A percentile compares a stretch with the other conserved stretches of the same genome.
Evolutionary conservation across 2,888 invertebrate species (phyloP).

Genomic region (Erebia aethiops): DNA sequence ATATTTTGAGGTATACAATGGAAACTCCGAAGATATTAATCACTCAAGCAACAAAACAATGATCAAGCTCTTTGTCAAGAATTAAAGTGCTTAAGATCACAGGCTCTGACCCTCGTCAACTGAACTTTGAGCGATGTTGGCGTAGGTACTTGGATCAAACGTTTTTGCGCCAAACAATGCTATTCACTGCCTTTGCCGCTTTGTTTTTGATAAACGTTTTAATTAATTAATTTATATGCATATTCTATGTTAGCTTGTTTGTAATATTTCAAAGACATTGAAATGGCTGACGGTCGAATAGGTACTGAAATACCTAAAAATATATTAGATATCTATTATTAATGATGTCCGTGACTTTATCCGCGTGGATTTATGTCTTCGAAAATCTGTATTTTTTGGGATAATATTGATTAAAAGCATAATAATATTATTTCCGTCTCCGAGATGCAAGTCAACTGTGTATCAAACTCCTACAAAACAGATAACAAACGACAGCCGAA

Average conservation of each 20-base stretch:
- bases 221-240: not conserved
- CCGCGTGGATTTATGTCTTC: too few relatives aligned
- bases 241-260: not conserved
- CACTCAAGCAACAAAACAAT: conserved; percentile 47
- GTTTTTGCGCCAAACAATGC: conserved; percentile 45
- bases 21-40: conserved; percentile 14
- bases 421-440: too few relatives aligned
- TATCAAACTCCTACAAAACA: too few relatives aligned
- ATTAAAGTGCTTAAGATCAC: conserved; percentile 56
- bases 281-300: too few relatives aligned
- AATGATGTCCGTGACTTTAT: too few relatives aligned
- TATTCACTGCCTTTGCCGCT: conserved; percentile 11
- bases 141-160: conserved; percentile 52
- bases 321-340: too few relatives aligned
- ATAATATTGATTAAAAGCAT: too few relatives aligned
- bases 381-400: too few relatives aligned
- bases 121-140: conserved; percentile 50
- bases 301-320: too few relatives aligned
- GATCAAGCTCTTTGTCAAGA: conserved; percentile 44
- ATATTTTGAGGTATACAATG: not conserved
- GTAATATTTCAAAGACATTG: not conserved
- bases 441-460: too few relatives aligned
- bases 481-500: too few relatives aligned
- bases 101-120: conserved; percentile 55
- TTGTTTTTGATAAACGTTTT: conserved; percentile 16